These are phyloP conservation scores for Tachystola acroxantha DNA, from an alignment of 2,888 invertebrate species.

Conservation along the genomic window DNA sequence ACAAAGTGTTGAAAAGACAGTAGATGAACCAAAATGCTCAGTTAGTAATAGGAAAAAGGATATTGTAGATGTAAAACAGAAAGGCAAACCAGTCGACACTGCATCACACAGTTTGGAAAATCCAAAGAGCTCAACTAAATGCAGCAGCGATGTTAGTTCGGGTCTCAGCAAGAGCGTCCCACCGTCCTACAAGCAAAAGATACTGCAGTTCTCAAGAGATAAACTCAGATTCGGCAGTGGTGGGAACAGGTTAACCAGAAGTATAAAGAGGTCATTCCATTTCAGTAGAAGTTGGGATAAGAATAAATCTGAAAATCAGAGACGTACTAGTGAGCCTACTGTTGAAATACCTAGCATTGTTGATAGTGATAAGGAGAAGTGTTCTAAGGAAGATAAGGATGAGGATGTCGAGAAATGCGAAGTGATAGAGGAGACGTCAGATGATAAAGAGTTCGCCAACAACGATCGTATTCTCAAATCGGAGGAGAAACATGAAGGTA, in stretches of 20 bases:
- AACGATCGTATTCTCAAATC: constrained; percentile 49
- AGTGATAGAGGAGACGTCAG: constrained; percentile 58
- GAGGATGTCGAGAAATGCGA: constrained; percentile 64
- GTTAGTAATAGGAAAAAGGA: constrained; percentile 28
- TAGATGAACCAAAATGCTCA: constrained; percentile 23
- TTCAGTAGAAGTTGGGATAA: constrained; percentile 70
- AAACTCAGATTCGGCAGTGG: constrained; percentile 69
- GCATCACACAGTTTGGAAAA: constrained; percentile 69
- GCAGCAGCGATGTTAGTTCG: constrained; percentile 59
- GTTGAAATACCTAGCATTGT: constrained; percentile 48
- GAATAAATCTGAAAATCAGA: constrained; percentile 53
- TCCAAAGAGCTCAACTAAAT: constrained; percentile 63
- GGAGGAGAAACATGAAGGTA: constrained; percentile 57
- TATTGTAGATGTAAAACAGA: constrained; percentile 40
- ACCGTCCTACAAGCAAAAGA: constrained; percentile 71
- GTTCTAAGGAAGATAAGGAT: constrained; percentile 63
- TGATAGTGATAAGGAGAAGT: constrained; percentile 41
- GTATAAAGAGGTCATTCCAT: constrained; percentile 69
- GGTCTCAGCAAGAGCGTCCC: constrained; percentile 73
- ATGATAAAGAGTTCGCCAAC: constrained; percentile 61
- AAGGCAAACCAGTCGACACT: constrained; percentile 52
- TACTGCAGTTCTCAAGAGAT: constrained; percentile 69
- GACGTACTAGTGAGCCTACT: constrained; percentile 66
- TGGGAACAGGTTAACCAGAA: constrained; percentile 64
- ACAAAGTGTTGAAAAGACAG: constrained; percentile 32